These are phyloP conservation scores for Pseudococcus viburni DNA, from an alignment of 2,888 invertebrate species.

Conservation along the genomic window DNA sequence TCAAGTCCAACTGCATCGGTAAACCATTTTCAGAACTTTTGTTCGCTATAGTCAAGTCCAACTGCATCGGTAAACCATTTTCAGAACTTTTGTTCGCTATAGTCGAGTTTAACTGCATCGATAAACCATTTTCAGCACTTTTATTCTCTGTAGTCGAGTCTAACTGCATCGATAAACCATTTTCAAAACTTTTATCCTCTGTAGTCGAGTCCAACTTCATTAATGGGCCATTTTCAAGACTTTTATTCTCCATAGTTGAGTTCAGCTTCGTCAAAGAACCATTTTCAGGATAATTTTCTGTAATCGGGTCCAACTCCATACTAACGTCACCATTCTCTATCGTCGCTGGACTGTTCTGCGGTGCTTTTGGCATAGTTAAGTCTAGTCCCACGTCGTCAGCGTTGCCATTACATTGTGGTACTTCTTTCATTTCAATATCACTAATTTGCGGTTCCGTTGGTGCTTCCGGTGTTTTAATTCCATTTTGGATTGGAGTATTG, in stretches of 20 bases:
- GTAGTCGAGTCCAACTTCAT: too few species aligned
- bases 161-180: background rate
- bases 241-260: background rate
- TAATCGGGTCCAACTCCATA: background rate
- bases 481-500: background rate
- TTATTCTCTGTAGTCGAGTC: background rate
- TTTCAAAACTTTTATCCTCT: background rate
- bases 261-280: background rate
- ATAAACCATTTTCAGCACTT: background rate
- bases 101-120: background rate
- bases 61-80: background rate
- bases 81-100: background rate
- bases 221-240: background rate
- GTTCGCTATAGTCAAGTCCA: background rate
- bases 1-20: background rate
- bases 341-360: background rate
- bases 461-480: background rate
- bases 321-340: too few species aligned
- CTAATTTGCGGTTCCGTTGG: background rate
- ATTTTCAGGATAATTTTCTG: background rate
- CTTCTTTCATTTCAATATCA: slow-evolving; percentile 49
- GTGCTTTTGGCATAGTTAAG: background rate
- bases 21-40: background rate
- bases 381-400: background rate
- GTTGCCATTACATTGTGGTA: slow-evolving; percentile 35